phyloP scores from a whole-genome alignment of 2,888 invertebrate genomes.

The Globia sparganii region DNA sequence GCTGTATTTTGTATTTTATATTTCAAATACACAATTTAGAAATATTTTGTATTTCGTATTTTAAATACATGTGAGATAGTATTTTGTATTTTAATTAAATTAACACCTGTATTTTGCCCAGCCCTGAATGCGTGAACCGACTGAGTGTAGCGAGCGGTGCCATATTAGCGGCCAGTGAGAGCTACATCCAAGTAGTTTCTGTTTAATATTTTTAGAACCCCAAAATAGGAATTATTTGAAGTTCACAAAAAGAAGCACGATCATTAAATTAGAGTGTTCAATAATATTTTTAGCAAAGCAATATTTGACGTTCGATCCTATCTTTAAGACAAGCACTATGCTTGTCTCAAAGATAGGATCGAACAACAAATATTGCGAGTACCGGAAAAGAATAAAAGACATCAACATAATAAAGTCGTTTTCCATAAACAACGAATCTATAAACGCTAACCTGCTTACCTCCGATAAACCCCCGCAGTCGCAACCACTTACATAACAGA shows the following conservation, averaged over 20 bases:
- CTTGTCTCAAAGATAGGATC: too few relatives aligned
- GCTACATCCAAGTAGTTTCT: background rate
- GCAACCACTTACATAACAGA: background rate
- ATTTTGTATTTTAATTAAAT: too few relatives aligned
- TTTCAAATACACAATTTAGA: too few relatives aligned
- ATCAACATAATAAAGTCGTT: background rate
- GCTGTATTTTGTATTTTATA: too few relatives aligned
- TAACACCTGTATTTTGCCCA: too few relatives aligned
- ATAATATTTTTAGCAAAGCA: background rate
- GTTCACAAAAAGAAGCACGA: background rate
- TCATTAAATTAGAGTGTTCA: background rate
- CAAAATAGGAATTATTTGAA: background rate
- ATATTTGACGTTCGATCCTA: background rate
- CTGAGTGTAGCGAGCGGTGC: too few relatives aligned
- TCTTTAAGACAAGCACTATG: background rate
- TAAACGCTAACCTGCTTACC: background rate
- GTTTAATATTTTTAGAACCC: too few relatives aligned
- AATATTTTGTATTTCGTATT: too few relatives aligned
- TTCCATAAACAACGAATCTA: background rate
- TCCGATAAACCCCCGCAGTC: slow-evolving; percentile 6
- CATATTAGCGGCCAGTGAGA: too few relatives aligned
- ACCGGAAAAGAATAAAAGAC: background rate
- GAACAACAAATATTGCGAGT: too few relatives aligned
- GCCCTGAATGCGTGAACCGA: too few relatives aligned
- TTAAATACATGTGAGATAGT: too few relatives aligned